These are phyloP conservation scores for Anguilla pacifica DNA, from an alignment of 2,797 vertebrate genomes.

Conservation along the genomic window DNA sequence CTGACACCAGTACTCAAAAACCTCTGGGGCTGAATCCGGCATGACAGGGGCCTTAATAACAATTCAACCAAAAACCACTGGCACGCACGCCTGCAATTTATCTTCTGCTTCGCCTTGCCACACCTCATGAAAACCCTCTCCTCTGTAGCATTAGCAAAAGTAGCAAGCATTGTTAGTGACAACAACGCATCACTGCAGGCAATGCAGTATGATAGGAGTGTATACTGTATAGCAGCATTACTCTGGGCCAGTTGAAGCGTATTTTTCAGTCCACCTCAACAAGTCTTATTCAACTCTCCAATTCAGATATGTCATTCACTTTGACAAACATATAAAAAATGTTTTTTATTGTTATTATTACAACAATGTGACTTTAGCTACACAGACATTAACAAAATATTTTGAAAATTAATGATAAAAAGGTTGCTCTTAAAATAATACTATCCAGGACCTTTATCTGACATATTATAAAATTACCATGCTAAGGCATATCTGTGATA, in stretches of 20 bases:
- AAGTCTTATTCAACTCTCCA: not conserved
- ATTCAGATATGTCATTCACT: not conserved
- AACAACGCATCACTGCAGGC: conserved; percentile 19
- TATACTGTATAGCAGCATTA: conserved; percentile 2
- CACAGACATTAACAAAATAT: not conserved
- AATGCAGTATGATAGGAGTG: conserved; percentile 14
- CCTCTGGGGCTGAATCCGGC: conserved; percentile 61
- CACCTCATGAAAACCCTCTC: conserved; percentile 72
- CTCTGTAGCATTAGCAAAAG: not conserved
- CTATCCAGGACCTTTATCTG: not conserved
- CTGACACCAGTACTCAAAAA: conserved; percentile 49
- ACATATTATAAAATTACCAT: too few species aligned
- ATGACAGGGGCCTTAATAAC: conserved; percentile 51
- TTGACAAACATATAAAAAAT: not conserved
- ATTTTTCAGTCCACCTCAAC: not conserved
- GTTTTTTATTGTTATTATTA: not conserved
- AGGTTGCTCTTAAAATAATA: not conserved
- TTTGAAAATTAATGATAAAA: not conserved
- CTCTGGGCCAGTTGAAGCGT: not conserved
- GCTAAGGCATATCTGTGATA: too few species aligned
- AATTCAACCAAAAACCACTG: conserved; percentile 62
- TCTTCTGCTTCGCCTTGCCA: conserved; percentile 68
- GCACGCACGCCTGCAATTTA: conserved; percentile 63
- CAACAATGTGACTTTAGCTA: not conserved
- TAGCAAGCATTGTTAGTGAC: conserved; percentile 16